Evolutionary conservation across 1,140 invertebrate species (phyloP).

Genomic region (Pseudomyrmex dendroicus): DNA sequence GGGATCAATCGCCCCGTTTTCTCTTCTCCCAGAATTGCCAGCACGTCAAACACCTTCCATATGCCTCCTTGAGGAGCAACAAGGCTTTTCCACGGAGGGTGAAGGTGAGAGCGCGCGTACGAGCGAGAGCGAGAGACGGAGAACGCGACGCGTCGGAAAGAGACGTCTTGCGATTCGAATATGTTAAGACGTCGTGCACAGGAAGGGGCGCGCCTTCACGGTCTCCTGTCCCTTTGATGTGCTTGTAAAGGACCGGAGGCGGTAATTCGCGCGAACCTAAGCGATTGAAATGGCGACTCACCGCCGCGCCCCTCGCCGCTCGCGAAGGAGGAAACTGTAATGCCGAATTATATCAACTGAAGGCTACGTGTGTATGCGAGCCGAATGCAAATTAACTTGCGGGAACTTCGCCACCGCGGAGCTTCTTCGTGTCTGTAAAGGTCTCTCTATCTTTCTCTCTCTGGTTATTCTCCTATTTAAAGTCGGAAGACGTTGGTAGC

Average conservation of each 20-base stretch:
- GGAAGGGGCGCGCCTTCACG: constrained; percentile 55
- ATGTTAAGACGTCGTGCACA: constrained; percentile 61
- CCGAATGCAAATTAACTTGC: constrained; percentile 30
- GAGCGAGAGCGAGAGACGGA: constrained; percentile 29
- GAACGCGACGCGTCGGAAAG: constrained; percentile 9
- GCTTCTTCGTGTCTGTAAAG: too few relatives aligned
- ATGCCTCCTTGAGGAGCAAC: constrained; percentile 56
- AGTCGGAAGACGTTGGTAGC: background rate
- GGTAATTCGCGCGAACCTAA: constrained; percentile 73
- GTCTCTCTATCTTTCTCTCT: background rate
- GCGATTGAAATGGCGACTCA: constrained; percentile 67
- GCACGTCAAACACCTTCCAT: constrained; percentile 62
- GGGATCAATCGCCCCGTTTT: constrained; percentile 56
- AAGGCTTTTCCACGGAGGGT: constrained; percentile 45
- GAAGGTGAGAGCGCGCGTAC: constrained; percentile 15
- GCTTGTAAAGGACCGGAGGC: constrained; percentile 59
- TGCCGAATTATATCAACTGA: constrained; percentile 38
- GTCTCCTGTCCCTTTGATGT: constrained; percentile 70
- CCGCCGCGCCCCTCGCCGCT: constrained; percentile 14
- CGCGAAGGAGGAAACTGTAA: constrained; percentile 23
- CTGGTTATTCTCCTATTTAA: background rate
- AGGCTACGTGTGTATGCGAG: constrained; percentile 6
- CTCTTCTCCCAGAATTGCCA: constrained; percentile 53
- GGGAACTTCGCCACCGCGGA: constrained; percentile 10
- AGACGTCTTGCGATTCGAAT: constrained; percentile 62